Evolutionary conservation across 2,797 vertebrate genomes (phyloP).

Genomic region (Remorina albescens): DNA sequence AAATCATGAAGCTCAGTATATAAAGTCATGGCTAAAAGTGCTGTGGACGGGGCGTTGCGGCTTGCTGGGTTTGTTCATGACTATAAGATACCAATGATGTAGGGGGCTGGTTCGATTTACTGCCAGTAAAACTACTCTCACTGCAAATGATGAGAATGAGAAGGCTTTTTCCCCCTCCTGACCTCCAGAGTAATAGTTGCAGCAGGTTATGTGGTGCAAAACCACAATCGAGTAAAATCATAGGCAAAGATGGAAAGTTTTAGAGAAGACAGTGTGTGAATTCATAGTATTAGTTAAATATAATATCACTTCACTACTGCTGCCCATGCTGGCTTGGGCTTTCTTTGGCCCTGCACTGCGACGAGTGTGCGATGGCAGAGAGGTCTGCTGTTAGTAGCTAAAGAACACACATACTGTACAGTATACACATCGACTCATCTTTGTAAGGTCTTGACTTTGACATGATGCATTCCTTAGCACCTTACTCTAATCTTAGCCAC

Average conservation of each 20-base stretch:
- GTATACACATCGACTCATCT: too few relatives aligned
- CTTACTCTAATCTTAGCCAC: too few relatives aligned
- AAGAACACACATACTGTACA: background rate
- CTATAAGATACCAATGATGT: too few relatives aligned
- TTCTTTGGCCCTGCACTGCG: background rate
- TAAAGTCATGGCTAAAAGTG: background rate
- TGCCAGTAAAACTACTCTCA: background rate
- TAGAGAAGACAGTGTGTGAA: background rate
- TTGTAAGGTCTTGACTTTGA: too few relatives aligned
- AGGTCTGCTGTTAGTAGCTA: background rate
- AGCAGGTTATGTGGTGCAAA: background rate
- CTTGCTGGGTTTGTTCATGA: background rate
- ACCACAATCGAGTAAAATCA: too few relatives aligned
- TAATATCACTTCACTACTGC: background rate
- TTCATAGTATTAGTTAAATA: conserved; percentile 2
- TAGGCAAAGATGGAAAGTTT: background rate
- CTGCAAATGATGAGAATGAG: background rate
- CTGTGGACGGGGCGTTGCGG: background rate
- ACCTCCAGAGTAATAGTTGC: background rate
- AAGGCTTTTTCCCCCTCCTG: background rate
- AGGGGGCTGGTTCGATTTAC: background rate
- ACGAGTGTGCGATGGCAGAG: background rate
- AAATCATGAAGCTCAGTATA: background rate
- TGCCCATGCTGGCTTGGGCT: background rate
- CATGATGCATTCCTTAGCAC: too few relatives aligned